Conservation (phyloP, 2,797 vertebrate species). For the Bradypodion pumilum region DNA sequence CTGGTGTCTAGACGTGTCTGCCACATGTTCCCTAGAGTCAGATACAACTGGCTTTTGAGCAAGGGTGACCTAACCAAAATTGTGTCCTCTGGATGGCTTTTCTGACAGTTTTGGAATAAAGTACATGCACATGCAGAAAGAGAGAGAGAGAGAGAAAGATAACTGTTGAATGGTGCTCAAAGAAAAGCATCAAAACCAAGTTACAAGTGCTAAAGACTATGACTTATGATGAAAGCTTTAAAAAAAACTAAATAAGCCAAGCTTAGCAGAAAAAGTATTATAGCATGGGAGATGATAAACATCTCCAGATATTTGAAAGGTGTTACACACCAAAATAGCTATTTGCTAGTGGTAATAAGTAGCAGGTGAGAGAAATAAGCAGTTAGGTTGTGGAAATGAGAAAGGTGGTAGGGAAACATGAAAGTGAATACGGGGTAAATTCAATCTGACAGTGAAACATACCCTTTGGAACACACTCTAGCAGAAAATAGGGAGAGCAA, state of each 20-base stretch:
- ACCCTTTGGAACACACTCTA: constrained; percentile 22
- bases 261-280: constrained; percentile 67
- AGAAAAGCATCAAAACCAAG: constrained; percentile 60
- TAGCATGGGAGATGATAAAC: constrained; percentile 58
- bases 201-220: constrained; percentile 55
- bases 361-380: constrained; percentile 64
- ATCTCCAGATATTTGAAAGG: constrained; percentile 66
- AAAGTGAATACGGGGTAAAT: constrained; percentile 37
- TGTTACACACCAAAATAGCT: constrained; percentile 38
- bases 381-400: constrained; percentile 42
- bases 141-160: not conserved
- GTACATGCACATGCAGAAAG: constrained; percentile 24
- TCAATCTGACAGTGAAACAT: constrained; percentile 33
- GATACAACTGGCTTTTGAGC: too few relatives aligned
- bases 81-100: constrained; percentile 23
- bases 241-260: constrained; percentile 65
- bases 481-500: not conserved
- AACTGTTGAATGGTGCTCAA: constrained; percentile 38
- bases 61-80: too few relatives aligned
- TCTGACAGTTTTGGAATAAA: constrained; percentile 1
- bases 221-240: constrained; percentile 61
- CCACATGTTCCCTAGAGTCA: too few relatives aligned
- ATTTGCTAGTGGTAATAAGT: constrained; percentile 52
- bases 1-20: too few relatives aligned
- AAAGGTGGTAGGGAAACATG: constrained; percentile 17